Evolutionary conservation across 1,140 invertebrate genomes (phyloP).

Genomic region (Pseudachorutes palmiensis): DNA sequence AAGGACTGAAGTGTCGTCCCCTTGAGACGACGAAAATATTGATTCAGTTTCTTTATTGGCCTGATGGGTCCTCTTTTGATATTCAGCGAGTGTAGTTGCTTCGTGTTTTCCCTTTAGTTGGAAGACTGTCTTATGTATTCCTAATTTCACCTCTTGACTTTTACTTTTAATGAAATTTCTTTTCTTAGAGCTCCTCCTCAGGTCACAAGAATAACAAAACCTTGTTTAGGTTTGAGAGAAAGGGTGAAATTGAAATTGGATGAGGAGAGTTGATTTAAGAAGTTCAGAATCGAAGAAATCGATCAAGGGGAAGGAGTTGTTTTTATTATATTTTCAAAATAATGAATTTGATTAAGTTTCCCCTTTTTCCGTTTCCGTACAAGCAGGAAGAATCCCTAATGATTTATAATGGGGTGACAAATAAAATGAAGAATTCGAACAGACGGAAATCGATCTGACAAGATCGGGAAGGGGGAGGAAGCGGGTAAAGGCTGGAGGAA

Average conservation of each 20-base stretch:
- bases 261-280: background rate
- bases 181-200: background rate
- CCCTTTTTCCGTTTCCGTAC: no score
- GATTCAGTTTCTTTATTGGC: constrained; percentile 5
- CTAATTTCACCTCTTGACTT: no score
- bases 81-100: no score
- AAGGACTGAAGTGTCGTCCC: background rate
- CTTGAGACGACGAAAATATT: constrained; percentile 2
- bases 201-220: background rate
- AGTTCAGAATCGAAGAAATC: background rate
- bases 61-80: background rate
- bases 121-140: no score
- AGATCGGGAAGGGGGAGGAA: background rate
- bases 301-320: background rate
- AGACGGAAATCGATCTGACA: background rate
- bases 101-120: no score
- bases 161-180: constrained; percentile 3
- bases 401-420: constrained; percentile 13
- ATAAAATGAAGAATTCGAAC: background rate
- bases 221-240: background rate
- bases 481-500: background rate
- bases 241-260: background rate
- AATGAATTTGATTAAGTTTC: constrained; percentile 9
- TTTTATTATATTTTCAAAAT: background rate
- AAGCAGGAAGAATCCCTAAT: background rate